Evolutionary conservation across 2,113 vertebrate genomes (phyloP), one percentile per base, ranked within the genome.

Genomic region (Scalopus aquaticus): DNA sequence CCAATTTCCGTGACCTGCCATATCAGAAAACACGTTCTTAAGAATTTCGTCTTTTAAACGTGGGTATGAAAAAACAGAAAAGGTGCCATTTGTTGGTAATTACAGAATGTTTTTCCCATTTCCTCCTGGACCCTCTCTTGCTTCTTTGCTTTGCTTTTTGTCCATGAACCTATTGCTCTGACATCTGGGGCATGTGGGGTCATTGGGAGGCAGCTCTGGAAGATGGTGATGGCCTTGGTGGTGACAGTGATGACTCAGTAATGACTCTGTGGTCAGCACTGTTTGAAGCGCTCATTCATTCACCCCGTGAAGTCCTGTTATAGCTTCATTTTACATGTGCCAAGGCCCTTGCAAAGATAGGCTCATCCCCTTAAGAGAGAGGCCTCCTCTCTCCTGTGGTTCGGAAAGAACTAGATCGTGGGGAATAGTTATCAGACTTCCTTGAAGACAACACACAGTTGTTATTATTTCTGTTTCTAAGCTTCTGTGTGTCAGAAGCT

Each of bases 381-480:
- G 39, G 12, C 28, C 42, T 58, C 12, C 28, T 77, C 35, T 82
- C 73, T 44, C n/a, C 58, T 44, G 3, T 72, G 54, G 35, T 46
- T 83, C 39, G 16, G 10, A 76, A 58, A 32, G 74, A 70, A 67
- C 60, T 62, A 24, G 56, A 42, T 35, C 10, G 3, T 30, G 58
- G 35, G 15, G 4, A 64, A 46, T 28, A 49, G 20, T 51, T 42
- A 30, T 16, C 13, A 17, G 62, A 9, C 32, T 58, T 46, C 37
- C 72, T 80, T 78, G 24, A 30, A 28, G 56, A 56, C 80, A 42
- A 65, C 49, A 49, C 17, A 9, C 13, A 12, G 35, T 79, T 82
- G n/a, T 62, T 24, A 46, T 76, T 90, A 65, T 91, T 80, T 78
- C 70, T 92, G 44, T 42, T 67, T 86, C 81, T 83, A 76, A 88